Evolutionary conservation across 2,113 vertebrate species (phyloP).

Genomic region (Isurus oxyrinchus): DNA sequence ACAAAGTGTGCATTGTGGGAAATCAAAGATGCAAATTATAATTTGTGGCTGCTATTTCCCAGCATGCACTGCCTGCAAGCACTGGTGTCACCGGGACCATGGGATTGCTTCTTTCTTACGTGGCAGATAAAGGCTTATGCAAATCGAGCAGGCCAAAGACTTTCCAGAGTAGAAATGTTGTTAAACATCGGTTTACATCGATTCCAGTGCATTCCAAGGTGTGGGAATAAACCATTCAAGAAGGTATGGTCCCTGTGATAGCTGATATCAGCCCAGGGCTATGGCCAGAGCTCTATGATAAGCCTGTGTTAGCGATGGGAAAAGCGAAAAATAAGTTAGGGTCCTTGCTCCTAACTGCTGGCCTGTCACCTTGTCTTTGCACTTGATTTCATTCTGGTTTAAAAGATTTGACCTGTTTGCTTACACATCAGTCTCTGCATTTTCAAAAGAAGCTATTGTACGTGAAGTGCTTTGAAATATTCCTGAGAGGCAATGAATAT

Average conservation of each 20-base stretch:
- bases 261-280: not conserved
- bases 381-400: not conserved
- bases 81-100: not conserved
- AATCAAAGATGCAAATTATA: not conserved
- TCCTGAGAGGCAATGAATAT: not conserved
- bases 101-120: not conserved
- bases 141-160: not conserved
- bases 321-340: not conserved
- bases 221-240: not conserved
- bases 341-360: not conserved
- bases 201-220: not conserved
- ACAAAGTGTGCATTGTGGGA: not conserved
- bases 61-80: not conserved
- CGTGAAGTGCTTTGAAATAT: not conserved
- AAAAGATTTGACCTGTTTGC: not conserved
- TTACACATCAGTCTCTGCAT: not conserved
- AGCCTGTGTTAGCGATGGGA: not conserved
- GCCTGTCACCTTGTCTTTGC: not conserved
- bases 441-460: not conserved
- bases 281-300: not conserved
- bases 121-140: not conserved
- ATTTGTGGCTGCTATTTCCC: not conserved
- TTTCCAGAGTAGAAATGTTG: not conserved
- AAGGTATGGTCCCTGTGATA: not conserved
- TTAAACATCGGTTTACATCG: not conserved